A percentile compares a stretch with the other conserved stretches of the same genome.
These are phyloP conservation scores for Molanna angustata DNA, from an alignment of 2,888 invertebrate genomes.

Conservation along the genomic window DNA sequence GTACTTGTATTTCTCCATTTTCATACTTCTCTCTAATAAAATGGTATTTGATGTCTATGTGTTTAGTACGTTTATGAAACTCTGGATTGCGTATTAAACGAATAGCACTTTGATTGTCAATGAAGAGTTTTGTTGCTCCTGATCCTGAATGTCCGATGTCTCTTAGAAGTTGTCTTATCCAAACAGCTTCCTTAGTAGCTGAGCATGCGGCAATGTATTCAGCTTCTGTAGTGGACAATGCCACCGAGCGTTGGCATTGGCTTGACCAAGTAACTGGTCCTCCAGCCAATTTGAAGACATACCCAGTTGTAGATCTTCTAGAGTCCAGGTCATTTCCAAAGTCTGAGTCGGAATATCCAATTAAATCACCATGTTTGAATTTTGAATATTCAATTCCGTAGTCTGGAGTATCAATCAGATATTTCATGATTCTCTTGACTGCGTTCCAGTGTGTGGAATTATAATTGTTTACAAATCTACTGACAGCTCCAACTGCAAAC, in stretches of 20 bases:
- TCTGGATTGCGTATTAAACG: too few species aligned
- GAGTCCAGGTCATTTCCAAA: background rate
- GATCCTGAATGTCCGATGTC: background rate
- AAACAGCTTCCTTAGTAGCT: slow-evolving; percentile 29
- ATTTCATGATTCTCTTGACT: slow-evolving; percentile 32
- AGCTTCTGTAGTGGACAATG: slow-evolving; percentile 33
- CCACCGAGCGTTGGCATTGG: slow-evolving; percentile 33
- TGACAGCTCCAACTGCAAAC: too few species aligned
- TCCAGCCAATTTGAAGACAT: slow-evolving; percentile 32
- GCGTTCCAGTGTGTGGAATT: slow-evolving; percentile 29
- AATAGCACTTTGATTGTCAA: background rate
- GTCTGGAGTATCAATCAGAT: slow-evolving; percentile 32
- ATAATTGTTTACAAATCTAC: slow-evolving; percentile 32
- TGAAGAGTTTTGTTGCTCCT: background rate
- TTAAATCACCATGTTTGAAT: background rate
- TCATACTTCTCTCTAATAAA: background rate
- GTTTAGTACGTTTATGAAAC: background rate
- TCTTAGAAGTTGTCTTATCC: background rate
- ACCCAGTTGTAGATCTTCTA: slow-evolving; percentile 1
- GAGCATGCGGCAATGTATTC: slow-evolving; percentile 32
- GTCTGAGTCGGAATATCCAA: background rate
- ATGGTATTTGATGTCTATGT: background rate
- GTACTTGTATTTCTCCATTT: background rate
- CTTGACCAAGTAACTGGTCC: slow-evolving; percentile 35
- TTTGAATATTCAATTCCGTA: slow-evolving; percentile 11